Evolutionary conservation across 2,888 invertebrate species (phyloP).

Genomic region (Seladonia tumulorum): DNA sequence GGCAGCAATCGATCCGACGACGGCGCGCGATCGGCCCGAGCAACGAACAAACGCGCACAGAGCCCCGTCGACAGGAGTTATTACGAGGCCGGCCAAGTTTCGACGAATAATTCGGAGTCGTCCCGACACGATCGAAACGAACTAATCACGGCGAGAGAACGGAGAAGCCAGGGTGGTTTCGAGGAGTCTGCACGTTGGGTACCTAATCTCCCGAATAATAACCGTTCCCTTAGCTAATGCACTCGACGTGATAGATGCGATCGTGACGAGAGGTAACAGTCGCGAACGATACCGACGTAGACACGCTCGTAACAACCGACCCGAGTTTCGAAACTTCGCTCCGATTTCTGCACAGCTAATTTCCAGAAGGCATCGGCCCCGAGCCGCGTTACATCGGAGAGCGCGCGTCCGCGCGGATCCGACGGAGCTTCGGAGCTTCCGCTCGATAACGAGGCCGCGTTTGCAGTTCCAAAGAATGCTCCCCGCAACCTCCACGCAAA

Average conservation of each 20-base stretch:
- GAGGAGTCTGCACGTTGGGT: conserved; percentile 21
- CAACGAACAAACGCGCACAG: neutral
- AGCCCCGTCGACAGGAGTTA: neutral
- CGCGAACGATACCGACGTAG: conserved; percentile 38
- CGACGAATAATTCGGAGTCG: neutral
- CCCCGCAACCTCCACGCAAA: conserved; percentile 10
- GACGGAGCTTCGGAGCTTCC: conserved; percentile 56
- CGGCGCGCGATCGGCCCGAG: neutral
- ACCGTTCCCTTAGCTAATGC: conserved; percentile 32
- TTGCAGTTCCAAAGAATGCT: conserved; percentile 59
- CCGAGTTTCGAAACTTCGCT: conserved; percentile 54
- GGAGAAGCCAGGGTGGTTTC: neutral
- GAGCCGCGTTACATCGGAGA: neutral
- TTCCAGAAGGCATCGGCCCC: conserved; percentile 53
- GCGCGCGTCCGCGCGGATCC: conserved; percentile 30
- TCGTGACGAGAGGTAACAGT: conserved; percentile 46
- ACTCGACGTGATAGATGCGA: conserved; percentile 30
- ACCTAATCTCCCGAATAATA: conserved; percentile 29
- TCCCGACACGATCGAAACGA: neutral
- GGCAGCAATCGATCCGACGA: neutral
- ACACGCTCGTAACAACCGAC: conserved; percentile 36
- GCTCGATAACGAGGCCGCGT: conserved; percentile 58
- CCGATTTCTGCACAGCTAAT: conserved; percentile 64
- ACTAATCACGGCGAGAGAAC: conserved; percentile 9
- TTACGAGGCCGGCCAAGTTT: neutral